Evolutionary conservation across 2,888 invertebrate genomes (phyloP).

Genomic region (Oxycera nigricornis): DNA sequence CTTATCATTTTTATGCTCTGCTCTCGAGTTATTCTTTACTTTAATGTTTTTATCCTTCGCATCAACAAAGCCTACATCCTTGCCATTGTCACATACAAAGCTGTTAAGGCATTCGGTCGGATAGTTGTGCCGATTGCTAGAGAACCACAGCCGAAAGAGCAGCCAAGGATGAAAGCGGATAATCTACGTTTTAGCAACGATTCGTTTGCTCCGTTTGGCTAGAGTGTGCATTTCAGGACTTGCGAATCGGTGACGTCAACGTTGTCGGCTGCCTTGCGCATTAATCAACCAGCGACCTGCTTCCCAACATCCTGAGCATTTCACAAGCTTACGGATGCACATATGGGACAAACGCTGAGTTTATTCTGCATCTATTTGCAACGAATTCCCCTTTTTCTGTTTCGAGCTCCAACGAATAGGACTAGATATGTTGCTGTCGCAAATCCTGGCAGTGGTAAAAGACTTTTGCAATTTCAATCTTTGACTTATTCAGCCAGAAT

Average conservation of each 20-base stretch:
- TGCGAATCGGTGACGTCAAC: constrained; percentile 21
- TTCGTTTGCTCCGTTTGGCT: neutral
- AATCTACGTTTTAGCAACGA: constrained; percentile 7
- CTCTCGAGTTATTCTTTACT: neutral
- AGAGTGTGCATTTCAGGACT: constrained; percentile 10
- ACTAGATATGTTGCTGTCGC: too few species aligned
- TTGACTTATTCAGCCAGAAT: too few species aligned
- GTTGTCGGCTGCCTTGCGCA: constrained; percentile 22
- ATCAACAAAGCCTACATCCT: constrained; percentile 33
- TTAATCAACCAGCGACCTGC: constrained; percentile 22
- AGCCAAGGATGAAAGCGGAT: neutral
- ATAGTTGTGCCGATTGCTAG: neutral
- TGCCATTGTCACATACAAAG: constrained; percentile 5
- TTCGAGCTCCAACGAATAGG: neutral
- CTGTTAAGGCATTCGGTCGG: neutral
- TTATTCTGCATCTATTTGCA: neutral
- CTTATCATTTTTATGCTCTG: constrained; percentile 2
- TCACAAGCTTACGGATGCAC: neutral
- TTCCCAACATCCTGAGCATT: neutral
- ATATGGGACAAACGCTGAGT: neutral
- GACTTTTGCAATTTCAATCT: too few species aligned
- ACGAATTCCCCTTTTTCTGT: neutral
- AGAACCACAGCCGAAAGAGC: neutral
- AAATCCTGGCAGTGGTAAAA: too few species aligned
- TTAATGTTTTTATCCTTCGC: constrained; percentile 20